These are phyloP conservation scores for Drosophila saltans DNA, from an alignment of 1,140 invertebrate species.

Conservation along the genomic window DNA sequence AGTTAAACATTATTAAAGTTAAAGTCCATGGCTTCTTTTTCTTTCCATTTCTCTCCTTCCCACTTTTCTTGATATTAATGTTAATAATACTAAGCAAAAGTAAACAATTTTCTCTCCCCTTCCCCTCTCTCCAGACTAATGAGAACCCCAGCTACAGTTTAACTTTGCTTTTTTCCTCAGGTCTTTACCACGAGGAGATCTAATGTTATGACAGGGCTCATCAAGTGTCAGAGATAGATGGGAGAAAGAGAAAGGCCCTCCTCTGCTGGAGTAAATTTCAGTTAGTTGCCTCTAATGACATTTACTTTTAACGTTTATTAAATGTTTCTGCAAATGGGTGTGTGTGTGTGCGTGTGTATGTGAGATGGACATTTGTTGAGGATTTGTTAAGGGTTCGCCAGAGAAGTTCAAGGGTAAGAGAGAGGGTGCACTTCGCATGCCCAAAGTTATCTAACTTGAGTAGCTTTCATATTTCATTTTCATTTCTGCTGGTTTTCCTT, in stretches of 20 bases:
- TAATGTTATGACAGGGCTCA: constrained; percentile 81
- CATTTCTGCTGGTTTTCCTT: not conserved
- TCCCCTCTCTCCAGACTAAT: constrained; percentile 54
- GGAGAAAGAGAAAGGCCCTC: constrained; percentile 15
- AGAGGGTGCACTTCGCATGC: not conserved
- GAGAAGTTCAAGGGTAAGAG: constrained; percentile 30
- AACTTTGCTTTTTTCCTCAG: constrained; percentile 4
- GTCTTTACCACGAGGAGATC: constrained; percentile 51
- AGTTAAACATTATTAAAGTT: constrained; percentile 58
- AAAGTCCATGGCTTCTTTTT: constrained; percentile 40
- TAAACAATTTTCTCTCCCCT: constrained; percentile 60
- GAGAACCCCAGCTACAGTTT: constrained; percentile 35
- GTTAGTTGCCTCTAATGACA: constrained; percentile 63
- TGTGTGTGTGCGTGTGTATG: constrained; percentile 35
- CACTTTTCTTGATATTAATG: constrained; percentile 49
- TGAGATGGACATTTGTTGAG: constrained; percentile 46
- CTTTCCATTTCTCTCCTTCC: not conserved
- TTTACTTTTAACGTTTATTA: constrained; percentile 81
- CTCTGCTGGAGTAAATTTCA: constrained; percentile 15
- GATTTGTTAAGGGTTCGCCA: constrained; percentile 46
- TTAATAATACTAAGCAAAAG: constrained; percentile 74
- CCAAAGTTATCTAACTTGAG: not conserved
- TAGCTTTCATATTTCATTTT: not conserved
- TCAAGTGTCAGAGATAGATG: constrained; percentile 74
- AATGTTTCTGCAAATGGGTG: constrained; percentile 41